Evolutionary conservation across 2,797 vertebrate species (phyloP).

Genomic region (Thunnus albacares): DNA sequence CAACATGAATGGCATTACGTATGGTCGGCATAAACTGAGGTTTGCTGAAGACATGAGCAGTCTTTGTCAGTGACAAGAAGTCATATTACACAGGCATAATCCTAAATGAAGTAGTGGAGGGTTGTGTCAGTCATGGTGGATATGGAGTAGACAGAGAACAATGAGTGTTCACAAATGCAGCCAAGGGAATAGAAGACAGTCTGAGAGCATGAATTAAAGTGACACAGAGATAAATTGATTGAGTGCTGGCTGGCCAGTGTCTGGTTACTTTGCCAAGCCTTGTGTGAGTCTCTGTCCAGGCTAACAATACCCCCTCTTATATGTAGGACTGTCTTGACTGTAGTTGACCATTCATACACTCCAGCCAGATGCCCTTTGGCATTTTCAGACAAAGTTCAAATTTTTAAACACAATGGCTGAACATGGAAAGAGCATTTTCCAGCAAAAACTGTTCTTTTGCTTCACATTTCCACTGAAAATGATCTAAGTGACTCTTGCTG

Average conservation of each 20-base stretch:
- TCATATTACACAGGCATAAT: slow-evolving; percentile 6
- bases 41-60: background rate
- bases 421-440: slow-evolving; percentile 54
- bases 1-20: background rate
- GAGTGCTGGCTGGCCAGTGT: slow-evolving; percentile 52
- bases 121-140: slow-evolving; percentile 22
- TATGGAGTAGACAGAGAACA: slow-evolving; percentile 42
- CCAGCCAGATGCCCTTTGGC: slow-evolving; percentile 62
- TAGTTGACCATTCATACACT: slow-evolving; percentile 32
- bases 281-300: slow-evolving; percentile 65
- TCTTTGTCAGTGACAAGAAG: background rate
- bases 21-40: background rate
- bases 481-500: slow-evolving; percentile 2
- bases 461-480: slow-evolving; percentile 16
- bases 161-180: slow-evolving; percentile 45
- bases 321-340: slow-evolving; percentile 33
- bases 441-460: background rate
- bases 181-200: slow-evolving; percentile 44
- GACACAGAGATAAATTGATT: slow-evolving; percentile 53
- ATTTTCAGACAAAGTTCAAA: slow-evolving; percentile 65
- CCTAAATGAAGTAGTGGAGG: slow-evolving; percentile 27
- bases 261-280: slow-evolving; percentile 44
- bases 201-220: slow-evolving; percentile 54
- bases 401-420: slow-evolving; percentile 14
- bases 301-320: slow-evolving; percentile 76